Evolutionary conservation across 2,113 vertebrate species (phyloP).

Genomic region (Indri indri): DNA sequence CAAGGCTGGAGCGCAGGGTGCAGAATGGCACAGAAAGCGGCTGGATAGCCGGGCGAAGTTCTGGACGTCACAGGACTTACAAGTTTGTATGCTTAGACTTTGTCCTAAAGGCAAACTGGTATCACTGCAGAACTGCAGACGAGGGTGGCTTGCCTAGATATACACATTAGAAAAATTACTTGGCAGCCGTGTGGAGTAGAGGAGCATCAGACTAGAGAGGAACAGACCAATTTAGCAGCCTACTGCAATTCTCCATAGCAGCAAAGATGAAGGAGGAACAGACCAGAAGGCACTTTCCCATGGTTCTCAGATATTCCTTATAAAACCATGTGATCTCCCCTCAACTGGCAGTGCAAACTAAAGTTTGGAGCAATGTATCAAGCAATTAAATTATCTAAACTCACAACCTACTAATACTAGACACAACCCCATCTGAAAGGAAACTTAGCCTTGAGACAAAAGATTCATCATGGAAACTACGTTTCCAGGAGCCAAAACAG

Average conservation of each 20-base stretch:
- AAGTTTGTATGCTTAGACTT: background rate
- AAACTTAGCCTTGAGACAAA: background rate
- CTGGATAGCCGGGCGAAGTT: background rate
- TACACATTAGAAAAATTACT: rapidly evolving
- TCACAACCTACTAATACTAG: background rate
- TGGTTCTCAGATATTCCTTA: background rate
- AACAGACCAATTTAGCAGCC: background rate
- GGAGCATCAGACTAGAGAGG: background rate
- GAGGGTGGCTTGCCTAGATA: background rate
- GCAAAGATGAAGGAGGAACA: background rate
- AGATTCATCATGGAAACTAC: background rate
- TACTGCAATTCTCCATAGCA: too few relatives aligned
- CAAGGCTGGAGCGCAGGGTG: background rate
- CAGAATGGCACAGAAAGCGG: background rate
- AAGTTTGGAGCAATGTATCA: background rate
- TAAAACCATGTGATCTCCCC: background rate
- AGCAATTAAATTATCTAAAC: background rate
- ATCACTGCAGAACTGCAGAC: background rate
- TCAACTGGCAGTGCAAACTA: background rate
- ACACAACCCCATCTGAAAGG: background rate
- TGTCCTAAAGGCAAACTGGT: background rate
- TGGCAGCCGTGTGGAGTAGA: too few relatives aligned
- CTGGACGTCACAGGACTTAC: background rate
- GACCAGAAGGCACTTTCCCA: background rate
- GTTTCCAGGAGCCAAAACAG: background rate